Evolutionary conservation across 2,797 vertebrate genomes (phyloP).

Genomic region (Telmatherina bonti): DNA sequence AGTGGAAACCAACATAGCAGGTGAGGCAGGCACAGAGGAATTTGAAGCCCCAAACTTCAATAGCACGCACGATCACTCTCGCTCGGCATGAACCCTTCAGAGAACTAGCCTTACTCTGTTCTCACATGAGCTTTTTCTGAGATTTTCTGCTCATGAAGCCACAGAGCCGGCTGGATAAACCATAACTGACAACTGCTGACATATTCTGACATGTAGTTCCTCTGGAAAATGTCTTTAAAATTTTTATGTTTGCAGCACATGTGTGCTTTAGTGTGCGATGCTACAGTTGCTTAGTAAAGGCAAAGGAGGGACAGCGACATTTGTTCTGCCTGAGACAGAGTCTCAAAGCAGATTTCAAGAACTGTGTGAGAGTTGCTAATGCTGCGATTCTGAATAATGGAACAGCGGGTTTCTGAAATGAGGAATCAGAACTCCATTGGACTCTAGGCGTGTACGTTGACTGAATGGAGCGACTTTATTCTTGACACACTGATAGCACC

Average conservation of each 20-base stretch:
- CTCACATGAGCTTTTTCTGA: slow-evolving; percentile 6
- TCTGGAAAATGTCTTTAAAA: neutral
- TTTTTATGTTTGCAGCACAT: neutral
- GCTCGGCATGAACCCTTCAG: slow-evolving; percentile 7
- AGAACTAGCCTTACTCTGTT: slow-evolving; percentile 2
- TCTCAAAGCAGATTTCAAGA: neutral
- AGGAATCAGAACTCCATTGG: neutral
- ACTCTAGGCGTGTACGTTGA: neutral
- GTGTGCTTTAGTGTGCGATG: neutral
- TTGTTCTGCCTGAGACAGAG: neutral
- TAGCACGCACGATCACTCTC: neutral
- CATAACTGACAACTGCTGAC: neutral
- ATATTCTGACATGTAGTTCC: neutral
- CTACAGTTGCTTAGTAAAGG: neutral
- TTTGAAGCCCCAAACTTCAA: slow-evolving; percentile 7
- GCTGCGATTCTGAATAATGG: neutral
- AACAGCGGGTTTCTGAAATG: neutral
- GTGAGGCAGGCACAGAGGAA: neutral
- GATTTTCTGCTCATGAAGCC: slow-evolving; percentile 2
- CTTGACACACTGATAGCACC: neutral
- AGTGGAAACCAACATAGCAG: slow-evolving; percentile 2
- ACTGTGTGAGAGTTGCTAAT: neutral
- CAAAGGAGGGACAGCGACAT: neutral
- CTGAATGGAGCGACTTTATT: neutral
- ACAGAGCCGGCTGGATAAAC: neutral